Base-by-base conservation (phyloP, 2,113 vertebrate species). In the Brachyistius frenatus region DNA sequence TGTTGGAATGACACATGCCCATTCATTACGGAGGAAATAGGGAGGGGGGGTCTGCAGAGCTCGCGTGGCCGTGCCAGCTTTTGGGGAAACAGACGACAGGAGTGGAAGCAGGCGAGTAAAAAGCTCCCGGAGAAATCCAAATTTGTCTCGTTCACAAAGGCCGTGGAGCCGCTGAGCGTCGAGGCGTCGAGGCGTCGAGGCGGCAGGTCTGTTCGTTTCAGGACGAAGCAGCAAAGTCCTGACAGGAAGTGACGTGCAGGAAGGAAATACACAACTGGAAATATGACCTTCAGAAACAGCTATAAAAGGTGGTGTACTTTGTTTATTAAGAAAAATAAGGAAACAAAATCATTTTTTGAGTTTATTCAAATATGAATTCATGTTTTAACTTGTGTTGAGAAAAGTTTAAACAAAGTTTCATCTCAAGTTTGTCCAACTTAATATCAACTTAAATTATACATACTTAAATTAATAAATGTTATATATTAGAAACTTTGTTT, bases 21-120 rank as follows among this genome's bases (percentile, higher is more conserved):
- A 73, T 76, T 80, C 82, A 71, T 88, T 80, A 88, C 52, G 13
- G 76, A 41, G 79, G 57, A 83, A 80, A 83, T 52, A 52, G 31
- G 73, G 54, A 83, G 52, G 67, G 64, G 41, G 53, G 53, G 30
- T 69, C 79, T 78, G 61, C 61, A 15, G 78, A 56, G 71, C 75
- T 79, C 74, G 71, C 78, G 79, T 49, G 55, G n/a, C 36, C 54
- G 49, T 68, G 83, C 74, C 74, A 88, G 49, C 76, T 64, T 71
- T 65, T 58, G 58, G 23, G 32, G 41, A 44, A 44, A 44, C 41
- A 44, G 56, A 82, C 36, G 44, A 63, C 72, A 63, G 67, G 41
- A 76, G 71, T 52, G 66, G 55, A 75, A 81, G 78, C 23, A 14
- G 15, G 39, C 52, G 8, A 78, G 58, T 76, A 54, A 53, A 65